Percentiles rank a stretch among this genome's conserved stretches.
Evolutionary conservation across 2,797 vertebrate species (phyloP).

Genomic region (Protosalanx chinensis): DNA sequence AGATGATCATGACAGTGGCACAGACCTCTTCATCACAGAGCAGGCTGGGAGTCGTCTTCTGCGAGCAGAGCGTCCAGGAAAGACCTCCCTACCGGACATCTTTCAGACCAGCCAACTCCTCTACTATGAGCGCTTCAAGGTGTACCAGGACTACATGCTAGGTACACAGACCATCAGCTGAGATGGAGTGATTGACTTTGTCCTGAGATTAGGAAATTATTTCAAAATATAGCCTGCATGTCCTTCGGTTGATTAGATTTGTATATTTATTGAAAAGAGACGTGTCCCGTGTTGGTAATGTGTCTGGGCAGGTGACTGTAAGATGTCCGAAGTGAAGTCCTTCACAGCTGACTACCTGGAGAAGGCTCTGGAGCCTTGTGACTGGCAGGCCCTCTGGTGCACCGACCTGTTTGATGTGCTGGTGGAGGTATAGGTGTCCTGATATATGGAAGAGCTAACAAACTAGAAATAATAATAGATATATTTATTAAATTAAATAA

Average conservation of each 20-base stretch:
- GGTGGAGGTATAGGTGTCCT: slow-evolving; percentile 82
- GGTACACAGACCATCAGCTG: slow-evolving; percentile 63
- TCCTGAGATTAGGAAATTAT: too few species aligned
- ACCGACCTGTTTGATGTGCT: slow-evolving; percentile 86
- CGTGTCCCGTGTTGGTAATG: background rate
- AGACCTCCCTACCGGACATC: slow-evolving; percentile 74
- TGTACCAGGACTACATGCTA: slow-evolving; percentile 92
- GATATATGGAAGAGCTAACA: too few species aligned
- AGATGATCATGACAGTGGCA: slow-evolving; percentile 69
- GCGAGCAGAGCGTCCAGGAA: slow-evolving; percentile 59
- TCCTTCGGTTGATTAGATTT: too few species aligned
- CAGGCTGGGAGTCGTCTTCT: slow-evolving; percentile 68
- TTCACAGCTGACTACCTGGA: slow-evolving; percentile 91
- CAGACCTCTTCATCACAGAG: slow-evolving; percentile 66
- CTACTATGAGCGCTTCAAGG: slow-evolving; percentile 90
- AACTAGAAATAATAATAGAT: too few species aligned
- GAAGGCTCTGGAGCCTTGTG: slow-evolving; percentile 85
- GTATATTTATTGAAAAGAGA: background rate
- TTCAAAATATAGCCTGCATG: too few species aligned
- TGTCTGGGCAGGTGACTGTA: slow-evolving; percentile 83
- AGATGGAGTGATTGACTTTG: background rate
- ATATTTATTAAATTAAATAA: too few species aligned
- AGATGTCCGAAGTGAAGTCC: slow-evolving; percentile 86
- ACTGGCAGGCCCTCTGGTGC: slow-evolving; percentile 90
- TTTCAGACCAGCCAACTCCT: slow-evolving; percentile 85